A percentile compares a stretch with the other conserved stretches of the same genome.
These are phyloP conservation scores for Chloebia gouldiae DNA, from an alignment of 2,113 vertebrate genomes.

Conservation along the genomic window DNA sequence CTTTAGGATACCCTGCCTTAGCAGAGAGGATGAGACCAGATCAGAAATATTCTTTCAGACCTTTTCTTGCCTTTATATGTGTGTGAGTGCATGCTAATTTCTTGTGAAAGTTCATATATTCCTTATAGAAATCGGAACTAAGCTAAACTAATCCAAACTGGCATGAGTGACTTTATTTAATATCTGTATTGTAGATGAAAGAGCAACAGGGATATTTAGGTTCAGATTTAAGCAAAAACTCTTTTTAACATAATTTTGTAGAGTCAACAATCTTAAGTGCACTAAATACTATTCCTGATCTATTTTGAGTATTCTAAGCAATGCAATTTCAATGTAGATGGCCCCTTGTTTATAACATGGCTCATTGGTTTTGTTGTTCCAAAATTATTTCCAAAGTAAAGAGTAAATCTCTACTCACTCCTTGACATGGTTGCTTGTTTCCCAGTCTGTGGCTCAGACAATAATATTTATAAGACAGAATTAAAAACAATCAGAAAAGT, in stretches of 20 bases:
- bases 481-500: background rate
- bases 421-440: background rate
- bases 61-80: background rate
- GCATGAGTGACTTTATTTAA: background rate
- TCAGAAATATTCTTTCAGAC: background rate
- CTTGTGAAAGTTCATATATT: background rate
- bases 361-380: background rate
- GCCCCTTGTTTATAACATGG: background rate
- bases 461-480: background rate
- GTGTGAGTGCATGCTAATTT: background rate
- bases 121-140: background rate
- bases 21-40: background rate
- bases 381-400: background rate
- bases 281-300: background rate
- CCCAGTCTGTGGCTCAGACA: background rate
- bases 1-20: background rate
- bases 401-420: background rate
- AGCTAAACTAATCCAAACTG: background rate
- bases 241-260: background rate
- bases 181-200: background rate
- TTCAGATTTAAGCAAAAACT: background rate
- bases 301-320: background rate
- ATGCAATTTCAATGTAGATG: background rate
- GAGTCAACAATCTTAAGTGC: background rate
- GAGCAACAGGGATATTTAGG: background rate